These are phyloP conservation scores for Alfaro cultratus DNA, from an alignment of 2,797 vertebrate species.

Conservation along the genomic window DNA sequence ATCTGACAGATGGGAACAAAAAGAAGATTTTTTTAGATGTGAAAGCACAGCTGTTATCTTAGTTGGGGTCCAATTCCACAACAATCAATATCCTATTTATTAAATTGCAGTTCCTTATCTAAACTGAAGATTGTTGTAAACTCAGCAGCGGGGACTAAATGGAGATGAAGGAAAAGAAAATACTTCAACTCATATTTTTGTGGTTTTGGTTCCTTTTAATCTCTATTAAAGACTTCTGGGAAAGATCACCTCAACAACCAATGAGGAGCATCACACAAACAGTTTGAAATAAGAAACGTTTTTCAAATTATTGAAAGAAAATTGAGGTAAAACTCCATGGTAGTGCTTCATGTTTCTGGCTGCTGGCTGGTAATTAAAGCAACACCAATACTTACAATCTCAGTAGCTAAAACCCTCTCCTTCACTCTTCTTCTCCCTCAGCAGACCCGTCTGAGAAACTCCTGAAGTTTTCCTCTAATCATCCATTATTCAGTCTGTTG, in stretches of 20 bases:
- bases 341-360: conserved; percentile 3
- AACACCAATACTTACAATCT: conserved; percentile 6
- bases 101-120: conserved; percentile 13
- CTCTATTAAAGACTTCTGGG: neutral
- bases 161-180: conserved; percentile 20
- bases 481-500: neutral
- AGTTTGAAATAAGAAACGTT: conserved; percentile 11
- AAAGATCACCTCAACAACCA: conserved; percentile 16
- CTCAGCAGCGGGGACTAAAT: conserved; percentile 24
- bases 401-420: neutral
- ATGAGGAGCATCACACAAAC: neutral
- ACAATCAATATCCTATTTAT: conserved; percentile 20
- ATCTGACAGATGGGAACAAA: conserved; percentile 2
- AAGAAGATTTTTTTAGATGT: conserved; percentile 7
- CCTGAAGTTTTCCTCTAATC: neutral
- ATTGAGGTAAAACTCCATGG: neutral
- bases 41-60: conserved; percentile 11
- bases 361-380: conserved; percentile 17
- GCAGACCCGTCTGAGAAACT: neutral
- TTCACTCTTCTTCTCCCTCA: neutral
- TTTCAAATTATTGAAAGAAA: conserved; percentile 6
- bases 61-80: conserved; percentile 5
- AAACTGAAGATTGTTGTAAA: conserved; percentile 41
- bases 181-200: conserved; percentile 35
- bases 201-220: conserved; percentile 23